Evolutionary conservation across 1,140 invertebrate genomes (phyloP).

Genomic region (Bursaphelenchus mucronatus): DNA sequence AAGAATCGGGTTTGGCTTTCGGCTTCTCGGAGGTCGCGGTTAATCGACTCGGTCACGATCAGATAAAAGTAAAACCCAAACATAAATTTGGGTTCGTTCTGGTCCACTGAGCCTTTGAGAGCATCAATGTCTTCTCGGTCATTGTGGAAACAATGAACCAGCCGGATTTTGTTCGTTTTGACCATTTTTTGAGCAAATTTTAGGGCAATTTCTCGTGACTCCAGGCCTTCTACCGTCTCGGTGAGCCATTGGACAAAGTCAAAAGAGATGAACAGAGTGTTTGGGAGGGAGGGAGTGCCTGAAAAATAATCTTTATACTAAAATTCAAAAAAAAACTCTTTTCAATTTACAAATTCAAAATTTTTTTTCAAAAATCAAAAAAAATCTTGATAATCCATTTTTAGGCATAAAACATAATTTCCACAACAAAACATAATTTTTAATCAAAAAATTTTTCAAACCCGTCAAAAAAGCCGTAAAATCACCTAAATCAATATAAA

Average conservation of each 20-base stretch:
- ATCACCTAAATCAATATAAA: no score
- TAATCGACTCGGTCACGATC: constrained; percentile 69
- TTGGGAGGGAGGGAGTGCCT: constrained; percentile 46
- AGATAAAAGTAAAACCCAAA: constrained; percentile 88
- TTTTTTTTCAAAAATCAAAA: no score
- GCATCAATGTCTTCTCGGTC: constrained; percentile 18
- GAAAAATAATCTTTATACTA: no score
- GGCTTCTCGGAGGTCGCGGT: constrained; percentile 57
- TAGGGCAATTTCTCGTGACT: constrained; percentile 29
- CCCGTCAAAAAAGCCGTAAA: no score
- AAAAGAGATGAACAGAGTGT: constrained; percentile 73
- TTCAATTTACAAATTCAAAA: no score
- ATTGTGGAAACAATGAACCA: constrained; percentile 63
- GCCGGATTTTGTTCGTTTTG: constrained; percentile 77
- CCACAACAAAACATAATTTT: no score
- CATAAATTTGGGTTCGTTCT: constrained; percentile 66
- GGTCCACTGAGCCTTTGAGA: constrained; percentile 20
- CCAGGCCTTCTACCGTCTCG: constrained; percentile 36
- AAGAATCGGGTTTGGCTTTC: constrained; percentile 4
- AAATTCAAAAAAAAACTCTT: no score
- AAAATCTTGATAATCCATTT: no score
- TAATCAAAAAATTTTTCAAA: no score
- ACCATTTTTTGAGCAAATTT: constrained; percentile 65
- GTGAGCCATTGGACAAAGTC: constrained; percentile 85
- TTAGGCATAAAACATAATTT: no score